These are phyloP conservation scores for Marcusenius ussheri DNA, from an alignment of 2,113 vertebrate genomes.

Conservation along the genomic window DNA sequence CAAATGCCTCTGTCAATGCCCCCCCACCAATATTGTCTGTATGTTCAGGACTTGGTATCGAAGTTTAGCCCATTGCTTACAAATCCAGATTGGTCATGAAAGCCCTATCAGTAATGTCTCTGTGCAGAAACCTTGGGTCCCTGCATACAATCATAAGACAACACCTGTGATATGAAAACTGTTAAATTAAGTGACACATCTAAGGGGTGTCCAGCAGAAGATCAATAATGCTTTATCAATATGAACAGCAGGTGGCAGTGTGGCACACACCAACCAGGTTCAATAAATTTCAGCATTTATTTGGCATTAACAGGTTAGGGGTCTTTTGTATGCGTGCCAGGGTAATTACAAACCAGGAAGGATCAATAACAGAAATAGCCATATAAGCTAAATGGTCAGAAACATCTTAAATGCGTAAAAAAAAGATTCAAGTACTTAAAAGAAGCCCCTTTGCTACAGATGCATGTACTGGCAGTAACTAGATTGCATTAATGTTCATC, in stretches of 20 bases:
- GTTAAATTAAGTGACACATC: neutral
- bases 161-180: neutral
- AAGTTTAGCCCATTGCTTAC: neutral
- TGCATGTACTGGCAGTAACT: neutral
- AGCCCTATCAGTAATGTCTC: neutral
- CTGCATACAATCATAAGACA: neutral
- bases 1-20: neutral
- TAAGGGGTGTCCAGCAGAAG: neutral
- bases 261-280: neutral
- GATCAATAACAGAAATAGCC: neutral
- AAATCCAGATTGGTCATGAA: neutral
- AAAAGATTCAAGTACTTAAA: neutral
- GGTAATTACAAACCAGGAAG: neutral
- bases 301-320: neutral
- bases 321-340: neutral
- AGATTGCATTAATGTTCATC: neutral
- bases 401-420: neutral
- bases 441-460: neutral
- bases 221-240: neutral
- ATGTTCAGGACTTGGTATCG: neutral
- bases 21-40: neutral
- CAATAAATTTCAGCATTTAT: neutral
- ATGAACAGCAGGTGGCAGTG: slow-evolving; percentile 26
- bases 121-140: neutral
- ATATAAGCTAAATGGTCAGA: neutral